Percentiles rank a stretch among this genome's conserved stretches.
These are phyloP conservation scores for Cybosia mesomella DNA, from an alignment of 2,888 invertebrate species.

Conservation along the genomic window DNA sequence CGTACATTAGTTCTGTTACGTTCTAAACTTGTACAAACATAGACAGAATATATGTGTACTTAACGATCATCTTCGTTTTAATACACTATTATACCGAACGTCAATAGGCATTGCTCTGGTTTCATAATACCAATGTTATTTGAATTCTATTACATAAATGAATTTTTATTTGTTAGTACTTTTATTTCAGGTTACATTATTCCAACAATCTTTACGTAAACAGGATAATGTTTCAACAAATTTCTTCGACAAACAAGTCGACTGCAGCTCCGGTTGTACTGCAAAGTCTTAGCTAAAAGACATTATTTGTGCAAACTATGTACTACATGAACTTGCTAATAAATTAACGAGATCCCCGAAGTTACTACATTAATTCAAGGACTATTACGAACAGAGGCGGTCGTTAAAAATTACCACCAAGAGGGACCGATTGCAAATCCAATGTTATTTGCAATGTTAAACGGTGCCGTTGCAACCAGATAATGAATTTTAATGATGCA, in stretches of 20 bases:
- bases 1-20: background rate
- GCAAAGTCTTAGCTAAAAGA: constrained; percentile 6
- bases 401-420: constrained; percentile 85
- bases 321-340: constrained; percentile 49
- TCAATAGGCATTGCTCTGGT: constrained; percentile 70
- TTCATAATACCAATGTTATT: constrained; percentile 69
- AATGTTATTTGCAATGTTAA: constrained; percentile 85
- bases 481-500: constrained; percentile 88
- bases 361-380: constrained; percentile 80
- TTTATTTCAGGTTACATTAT: background rate
- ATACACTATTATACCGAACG: constrained; percentile 37
- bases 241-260: background rate
- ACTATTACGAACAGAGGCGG: constrained; percentile 70
- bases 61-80: background rate
- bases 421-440: constrained; percentile 78
- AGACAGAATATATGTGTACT: background rate
- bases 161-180: constrained; percentile 25
- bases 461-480: constrained; percentile 75
- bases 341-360: constrained; percentile 57
- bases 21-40: background rate
- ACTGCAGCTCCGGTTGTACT: background rate
- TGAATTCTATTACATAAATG: constrained; percentile 70
- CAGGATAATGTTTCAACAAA: background rate
- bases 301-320: constrained; percentile 25
- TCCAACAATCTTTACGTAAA: background rate